Evolutionary conservation across 2,113 vertebrate genomes (phyloP), one percentile per base, ranked within the genome.

Genomic region (Oxyura jamaicensis): DNA sequence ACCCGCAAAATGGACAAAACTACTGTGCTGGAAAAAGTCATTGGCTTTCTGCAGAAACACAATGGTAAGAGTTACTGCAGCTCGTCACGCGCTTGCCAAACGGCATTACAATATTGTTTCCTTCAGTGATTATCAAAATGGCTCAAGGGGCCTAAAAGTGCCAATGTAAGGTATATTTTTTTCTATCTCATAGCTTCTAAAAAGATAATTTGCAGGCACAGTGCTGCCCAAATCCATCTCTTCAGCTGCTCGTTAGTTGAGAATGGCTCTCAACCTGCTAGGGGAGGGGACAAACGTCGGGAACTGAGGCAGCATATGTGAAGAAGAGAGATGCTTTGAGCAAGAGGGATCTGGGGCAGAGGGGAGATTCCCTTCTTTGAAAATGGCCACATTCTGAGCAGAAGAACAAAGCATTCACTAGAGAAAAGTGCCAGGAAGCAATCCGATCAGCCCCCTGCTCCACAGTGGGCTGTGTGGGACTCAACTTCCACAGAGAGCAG

Each of bases 1-100:
- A 98, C 97, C 1, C 97, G 98, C 60, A 98, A 98, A 96, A 98
- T 98, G 98, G 98, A 98, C 96, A 98, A 98, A 96, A 98, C 98
- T 50, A 98, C 98, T 20, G 98, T 98, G 93, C 97, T 98, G 95
- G 98, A 98, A 95, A 98, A 98, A 97, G 98, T 98, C 97, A 98
- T 98, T 10, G 97, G 98, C 67, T 98, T 98, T 85, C 81, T 98
- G 90, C 98, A 98, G 97, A 98, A 98, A 88, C 98, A 98, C 94
- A 98, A 98, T 29, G 98, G 98, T 98, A 98, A 98, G 92, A 48
- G 75, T 84, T 17, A 59, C 4, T 89, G 11, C 58, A n/a, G 65
- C 46, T 88, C 58, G 65, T 78, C 26, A 1, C 69, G 39, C 52
- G 26, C 20, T 77, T 75, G 48, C 87, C 94, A 71, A 71, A 33